Base-by-base conservation (phyloP, 2,888 invertebrate species). In the Hesperia comma region DNA sequence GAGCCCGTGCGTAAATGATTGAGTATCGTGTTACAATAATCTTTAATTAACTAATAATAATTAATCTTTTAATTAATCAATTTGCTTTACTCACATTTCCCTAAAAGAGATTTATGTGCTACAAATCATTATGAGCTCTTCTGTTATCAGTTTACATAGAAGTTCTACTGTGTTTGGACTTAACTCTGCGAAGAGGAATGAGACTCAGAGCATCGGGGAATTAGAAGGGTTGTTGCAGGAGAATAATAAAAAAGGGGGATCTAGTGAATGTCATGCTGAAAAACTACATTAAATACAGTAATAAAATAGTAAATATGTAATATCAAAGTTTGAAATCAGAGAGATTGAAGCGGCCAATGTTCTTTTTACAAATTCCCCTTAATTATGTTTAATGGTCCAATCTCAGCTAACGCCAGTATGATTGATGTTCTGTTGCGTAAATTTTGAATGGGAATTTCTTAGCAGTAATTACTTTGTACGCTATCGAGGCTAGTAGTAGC, bases 341-440 rank as follows among this genome's bases (percentile, higher is more conserved):
- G 10, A 40, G 49, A 17, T 64, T 15, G 33, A 32, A 51, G 37
- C 14, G 46, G 15, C 55, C 15, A 32, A 14, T 14, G 40, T 58
- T 54, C 17, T 60, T 66, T 60, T 53, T 66, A 19, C 43, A 32
- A 46, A 46, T 61, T 60, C 60, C 54, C 46, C 15, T 43, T 66
- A 41, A 66, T 66, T 66, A 56, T 51, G 51, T 57, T 58, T 66
- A 66, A 66, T 66, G 66, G 60, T 53, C 61, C 54, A 66, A 66
- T 66, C 66, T 66, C 17, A 58, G 66, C 46, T 46, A 46, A 66
- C 60, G 58, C 54, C 66, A 60, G 21, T 46, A 21, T 66, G 60
- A 61, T 66, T 60, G 37, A 66, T 66, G 64, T 64, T 64, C 32
- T 60, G 15, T 55, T 55, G 66, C 60, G 60, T 55, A 66, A 41